Evolutionary conservation across 2,113 vertebrate species (phyloP), one percentile per base, ranked within the genome.

Genomic region (Xerus inauris): DNA sequence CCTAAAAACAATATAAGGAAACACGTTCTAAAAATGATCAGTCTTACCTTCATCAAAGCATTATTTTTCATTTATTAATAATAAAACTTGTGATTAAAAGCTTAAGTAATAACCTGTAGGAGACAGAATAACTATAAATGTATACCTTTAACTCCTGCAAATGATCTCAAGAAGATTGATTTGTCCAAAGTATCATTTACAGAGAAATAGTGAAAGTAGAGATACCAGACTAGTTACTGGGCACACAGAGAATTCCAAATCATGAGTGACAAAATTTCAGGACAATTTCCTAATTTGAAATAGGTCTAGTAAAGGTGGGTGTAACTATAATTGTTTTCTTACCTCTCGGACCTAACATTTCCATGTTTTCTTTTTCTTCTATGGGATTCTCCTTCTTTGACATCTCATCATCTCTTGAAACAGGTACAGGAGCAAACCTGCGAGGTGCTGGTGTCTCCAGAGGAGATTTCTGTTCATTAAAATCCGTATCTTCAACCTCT

Each of bases 381-480:
- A 19, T 17, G 77, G 87, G 89, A 59, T 97, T 98, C 80, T 97
- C 97, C 79, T 90, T 98, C 87, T 91, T 97, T 42, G 97, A 95
- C 76, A 98, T 91, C 64, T 96, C 97, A 47, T 91, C 92, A 95
- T 97, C 98, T 97, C 98, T 99, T 89, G 98, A 97, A 47, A 99
- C 98, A 90, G 99, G 99, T 75, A 99, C 96, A 88, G 99, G 99
- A 96, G 98, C 98, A 69, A 72, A 98, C 28, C 97, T 99, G 8
- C 99, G 98, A 85, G 99, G 99, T 51, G 99, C 97, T 35, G 99
- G 99, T 40, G 98, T 99, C 86, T 98, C 98, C 40, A 98, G 95
- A 51, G 98, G 95, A 95, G 98, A 99, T 76, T 95, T 98, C 45
- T 98, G 97, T 49, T 94, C 87, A 45, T 91, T 84, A 97, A 93